Evolutionary conservation across 2,888 invertebrate species (phyloP), one percentile per base, ranked within the genome.

Genomic region (Mayetiola destructor): DNA sequence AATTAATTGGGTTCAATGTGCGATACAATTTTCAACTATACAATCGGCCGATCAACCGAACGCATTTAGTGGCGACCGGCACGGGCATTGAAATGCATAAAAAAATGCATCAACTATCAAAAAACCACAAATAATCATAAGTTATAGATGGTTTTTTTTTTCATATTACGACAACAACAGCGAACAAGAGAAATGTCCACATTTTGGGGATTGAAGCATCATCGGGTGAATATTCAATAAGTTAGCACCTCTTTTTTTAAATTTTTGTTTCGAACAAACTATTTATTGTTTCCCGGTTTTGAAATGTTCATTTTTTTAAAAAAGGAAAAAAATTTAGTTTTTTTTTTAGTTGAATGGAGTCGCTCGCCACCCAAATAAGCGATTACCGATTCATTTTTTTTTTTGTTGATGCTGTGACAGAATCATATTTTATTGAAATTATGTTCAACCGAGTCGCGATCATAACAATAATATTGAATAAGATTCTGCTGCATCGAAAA

Each of bases 1-100:
- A 48, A 48, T 48, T 48, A 48, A 48, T 48, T 48, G 48, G 27
- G 48, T 48, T 48, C 48, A 48, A 48, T 48, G 48, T 48, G 48
- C 48, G 48, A 48, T 48, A 48, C 48, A 48, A 14, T 48, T 48
- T 27, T n/a, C n/a, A n/a, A n/a, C n/a, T n/a, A n/a, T n/a, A n/a
- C n/a, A n/a, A n/a, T n/a, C n/a, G n/a, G n/a, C n/a, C n/a, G n/a
- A n/a, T n/a, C n/a, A n/a, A n/a, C n/a, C n/a, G n/a, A n/a, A n/a
- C n/a, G n/a, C n/a, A n/a, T n/a, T n/a, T n/a, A 27, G 27, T 48
- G 48, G 48, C 48, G 48, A 48, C 48, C 23, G 16, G 23, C 42
- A 23, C 42, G 23, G 42, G n/a, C n/a, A n/a, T 23, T 9, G 23
- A 23, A 21, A 42, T 14, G 23, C 21, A 9, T 2, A 36, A 36